Evolutionary conservation across 2,888 invertebrate species (phyloP), one percentile per base, ranked within the genome.

Genomic region (Drosophila meridiana): DNA sequence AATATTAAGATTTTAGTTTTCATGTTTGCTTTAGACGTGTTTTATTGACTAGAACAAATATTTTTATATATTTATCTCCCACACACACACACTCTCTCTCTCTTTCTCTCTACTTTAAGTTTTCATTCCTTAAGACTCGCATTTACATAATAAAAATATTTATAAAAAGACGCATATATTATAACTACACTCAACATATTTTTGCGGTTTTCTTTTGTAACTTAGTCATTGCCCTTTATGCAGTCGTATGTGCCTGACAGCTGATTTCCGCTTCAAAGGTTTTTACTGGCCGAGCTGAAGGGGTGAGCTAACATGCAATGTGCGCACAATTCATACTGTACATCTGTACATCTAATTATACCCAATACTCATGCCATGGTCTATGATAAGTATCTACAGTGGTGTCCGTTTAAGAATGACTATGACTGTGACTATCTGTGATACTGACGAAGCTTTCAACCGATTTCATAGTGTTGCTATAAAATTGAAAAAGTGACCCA

Each of bases 181-280:
- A n/a, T 50, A 5, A 5, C 50, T 4, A 4, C 20, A 52, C 13
- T 11, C 6, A 52, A 4, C 34, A 26, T 7, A 36, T 26, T 62
- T 48, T 30, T 38, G 42, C 30, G 11, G 9, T 45, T 45, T n/a
- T n/a, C 30, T 26, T 1, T n/a, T 52, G 28, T 2, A 20, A 3
- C 48, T 66, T 14, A 20, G 13, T 11, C 20, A 14, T 14, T 26
- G 56, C 56, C n/a, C 55, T 40, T 30, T 53, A 13, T 32, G 20
- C 20, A 52, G 34, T 52, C 34, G 20, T 42, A 30, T 30, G n/a
- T 47, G 30, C 14, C 36, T 66, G 62, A 30, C 55, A 48, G 55
- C 32, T 4, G 20, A 59, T 72, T 72, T 68, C 32, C 57, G 47
- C 73, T 20, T 62, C 48, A 48, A 48, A 45, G 53, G 13, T 43